These are phyloP conservation scores for Hybognathus amarus DNA, from an alignment of 2,797 vertebrate species.

Conservation along the genomic window DNA sequence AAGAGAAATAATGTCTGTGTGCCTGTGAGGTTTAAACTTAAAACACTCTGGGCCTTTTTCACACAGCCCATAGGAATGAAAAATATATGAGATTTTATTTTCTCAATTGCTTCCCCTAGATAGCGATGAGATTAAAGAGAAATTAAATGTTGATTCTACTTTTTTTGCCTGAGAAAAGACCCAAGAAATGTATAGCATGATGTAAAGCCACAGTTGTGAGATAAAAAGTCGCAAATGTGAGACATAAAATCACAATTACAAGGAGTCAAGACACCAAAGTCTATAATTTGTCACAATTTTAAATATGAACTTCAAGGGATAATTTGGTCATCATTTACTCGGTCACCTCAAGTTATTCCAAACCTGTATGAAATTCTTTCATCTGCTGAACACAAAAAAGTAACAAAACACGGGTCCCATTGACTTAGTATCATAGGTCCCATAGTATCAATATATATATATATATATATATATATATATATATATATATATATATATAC, in stretches of 20 bases:
- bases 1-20: background rate
- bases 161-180: background rate
- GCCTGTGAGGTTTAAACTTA: constrained; percentile 38
- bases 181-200: background rate
- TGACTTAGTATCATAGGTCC: no score
- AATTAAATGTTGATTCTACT: background rate
- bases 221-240: background rate
- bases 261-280: background rate
- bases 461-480: no score
- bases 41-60: constrained; percentile 26
- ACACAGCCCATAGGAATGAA: background rate
- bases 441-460: no score
- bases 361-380: no score
- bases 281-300: background rate
- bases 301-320: background rate
- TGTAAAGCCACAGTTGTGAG: background rate
- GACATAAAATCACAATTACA: background rate
- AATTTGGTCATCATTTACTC: no score
- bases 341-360: no score
- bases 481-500: no score
- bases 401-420: no score
- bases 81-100: background rate
- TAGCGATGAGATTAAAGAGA: constrained; percentile 17
- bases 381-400: no score
- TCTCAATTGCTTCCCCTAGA: background rate